A percentile compares a stretch with the other conserved stretches of the same genome.
These are phyloP conservation scores for Formica selysi DNA, from an alignment of 1,140 invertebrate species.

Conservation along the genomic window DNA sequence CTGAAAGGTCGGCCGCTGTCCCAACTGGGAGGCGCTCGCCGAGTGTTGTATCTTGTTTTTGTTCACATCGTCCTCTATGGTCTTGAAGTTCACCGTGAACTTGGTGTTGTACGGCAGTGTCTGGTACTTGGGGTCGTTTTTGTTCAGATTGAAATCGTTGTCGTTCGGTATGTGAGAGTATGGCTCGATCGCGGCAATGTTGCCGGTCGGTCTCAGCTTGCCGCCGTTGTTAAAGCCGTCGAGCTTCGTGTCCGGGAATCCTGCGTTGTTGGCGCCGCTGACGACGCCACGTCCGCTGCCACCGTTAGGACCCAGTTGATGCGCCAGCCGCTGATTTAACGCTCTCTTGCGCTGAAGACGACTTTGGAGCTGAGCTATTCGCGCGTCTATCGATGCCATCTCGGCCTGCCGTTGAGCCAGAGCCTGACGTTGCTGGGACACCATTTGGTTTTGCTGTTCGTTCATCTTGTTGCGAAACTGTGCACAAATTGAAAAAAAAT, in stretches of 20 bases:
- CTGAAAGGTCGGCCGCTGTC: constrained; percentile 81
- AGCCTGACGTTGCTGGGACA: constrained; percentile 94
- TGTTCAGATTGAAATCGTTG: constrained; percentile 90
- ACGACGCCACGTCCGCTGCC: constrained; percentile 8
- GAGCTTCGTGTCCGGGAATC: constrained; percentile 79
- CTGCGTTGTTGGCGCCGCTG: constrained; percentile 64
- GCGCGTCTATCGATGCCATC: constrained; percentile 95
- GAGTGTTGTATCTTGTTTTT: constrained; percentile 85
- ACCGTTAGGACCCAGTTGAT: constrained; percentile 87
- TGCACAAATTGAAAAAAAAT: constrained; percentile 70
- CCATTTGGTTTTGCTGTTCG: constrained; percentile 95
- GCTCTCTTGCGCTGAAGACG: constrained; percentile 95
- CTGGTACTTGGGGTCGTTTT: constrained; percentile 97
- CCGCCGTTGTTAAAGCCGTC: constrained; percentile 83
- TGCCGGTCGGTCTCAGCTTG: constrained; percentile 87
- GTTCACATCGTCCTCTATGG: constrained; percentile 83
- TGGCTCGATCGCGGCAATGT: constrained; percentile 96
- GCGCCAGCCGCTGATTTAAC: constrained; percentile 94
- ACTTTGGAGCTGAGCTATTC: constrained; percentile 97
- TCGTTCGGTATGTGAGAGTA: constrained; percentile 94
- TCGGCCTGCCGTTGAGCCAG: constrained; percentile 95
- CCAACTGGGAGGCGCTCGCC: constrained; percentile 84
- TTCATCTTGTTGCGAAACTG: constrained; percentile 98
- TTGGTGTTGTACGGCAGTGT: constrained; percentile 96
- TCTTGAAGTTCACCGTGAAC: constrained; percentile 89